These are phyloP conservation scores for Sardinella longiceps DNA, from an alignment of 2,797 vertebrate species.

Conservation along the genomic window DNA sequence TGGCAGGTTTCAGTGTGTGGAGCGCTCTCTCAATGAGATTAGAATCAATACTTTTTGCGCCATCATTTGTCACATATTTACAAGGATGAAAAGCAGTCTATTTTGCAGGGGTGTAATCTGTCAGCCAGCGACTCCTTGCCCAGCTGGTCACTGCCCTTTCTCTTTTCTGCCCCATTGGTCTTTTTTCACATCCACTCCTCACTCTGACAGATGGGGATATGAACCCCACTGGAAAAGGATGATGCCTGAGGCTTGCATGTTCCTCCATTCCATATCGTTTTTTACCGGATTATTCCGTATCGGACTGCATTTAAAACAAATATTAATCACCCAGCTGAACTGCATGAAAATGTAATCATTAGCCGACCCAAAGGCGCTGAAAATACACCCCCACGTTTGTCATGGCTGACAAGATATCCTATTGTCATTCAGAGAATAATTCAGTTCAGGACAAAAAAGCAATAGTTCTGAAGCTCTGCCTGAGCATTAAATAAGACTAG, in stretches of 20 bases:
- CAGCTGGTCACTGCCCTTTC: slow-evolving; percentile 53
- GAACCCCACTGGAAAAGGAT: slow-evolving; percentile 47
- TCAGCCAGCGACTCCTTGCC: slow-evolving; percentile 82
- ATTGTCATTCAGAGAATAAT: slow-evolving; percentile 27
- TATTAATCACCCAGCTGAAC: slow-evolving; percentile 46
- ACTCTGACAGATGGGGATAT: slow-evolving; percentile 56
- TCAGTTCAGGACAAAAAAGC: slow-evolving; percentile 26
- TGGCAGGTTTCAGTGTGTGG: slow-evolving; percentile 85
- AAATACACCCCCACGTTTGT: slow-evolving; percentile 6
- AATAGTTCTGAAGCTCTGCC: slow-evolving; percentile 16
- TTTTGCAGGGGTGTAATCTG: slow-evolving; percentile 94
- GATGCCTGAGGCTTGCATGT: slow-evolving; percentile 26
- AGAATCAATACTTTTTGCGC: slow-evolving; percentile 97
- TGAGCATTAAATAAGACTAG: slow-evolving; percentile 36
- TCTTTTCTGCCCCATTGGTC: slow-evolving; percentile 43
- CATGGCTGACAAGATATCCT: slow-evolving; percentile 29
- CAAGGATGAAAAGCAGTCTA: slow-evolving; percentile 98
- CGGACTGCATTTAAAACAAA: slow-evolving; percentile 47
- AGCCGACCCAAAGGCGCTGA: slow-evolving; percentile 5
- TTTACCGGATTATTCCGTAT: slow-evolving; percentile 29
- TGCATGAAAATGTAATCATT: slow-evolving; percentile 47
- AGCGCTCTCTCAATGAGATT: slow-evolving; percentile 91
- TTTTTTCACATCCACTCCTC: slow-evolving; percentile 49
- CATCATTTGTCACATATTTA: slow-evolving; percentile 99
- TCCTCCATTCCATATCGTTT: slow-evolving; percentile 28